Evolutionary conservation across 2,797 vertebrate genomes (phyloP), one percentile per base, ranked within the genome.

Genomic region (Spea hammondii): DNA sequence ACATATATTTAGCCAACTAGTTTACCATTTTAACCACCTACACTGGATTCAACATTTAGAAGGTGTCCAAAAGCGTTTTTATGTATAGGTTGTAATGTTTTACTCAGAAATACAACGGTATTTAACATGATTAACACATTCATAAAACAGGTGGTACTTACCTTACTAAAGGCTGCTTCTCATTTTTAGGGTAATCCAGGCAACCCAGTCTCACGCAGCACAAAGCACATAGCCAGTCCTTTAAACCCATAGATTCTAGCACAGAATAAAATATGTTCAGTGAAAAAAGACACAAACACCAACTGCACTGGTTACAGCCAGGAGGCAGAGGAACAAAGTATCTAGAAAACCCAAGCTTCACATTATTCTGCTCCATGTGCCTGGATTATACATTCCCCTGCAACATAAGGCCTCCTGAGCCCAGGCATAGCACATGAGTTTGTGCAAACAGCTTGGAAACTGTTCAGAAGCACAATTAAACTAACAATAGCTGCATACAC

Each of bases 171-270:
- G 75, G 80, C 54, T 82, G 80, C 50, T 82, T 82, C 70, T 82
- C 80, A 17, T 82, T 67, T 57, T 82, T 82, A 5, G 80, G 80
- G 49, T 77, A 55, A 48, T 82, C 80, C 78, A 53, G 68, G 86
- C 86, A 83, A 77, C 47, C 83, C 77, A 87, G 86, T 72, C 83
- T 86, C 60, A 90, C 92, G 87, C 93, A 94, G 85, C 91, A 92
- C 72, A 89, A 49, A 14, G 88, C 88, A 55, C 89, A 86, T 70
- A 89, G 88, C 83, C 91, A 90, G 53, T 89, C 92, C 87, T 92
- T 91, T 83, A 88, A 83, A 78, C 84, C 85, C 86, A 86, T 85
- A 72, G 84, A 72, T 49, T 77, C 80, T 82, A 57, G 8, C 32
- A 32, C 32, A 32, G 32, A 32, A 32, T 32, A 69, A 45, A 13